These are phyloP conservation scores for Drosophila buzzatii DNA, from an alignment of 2,888 invertebrate species.

Conservation along the genomic window DNA sequence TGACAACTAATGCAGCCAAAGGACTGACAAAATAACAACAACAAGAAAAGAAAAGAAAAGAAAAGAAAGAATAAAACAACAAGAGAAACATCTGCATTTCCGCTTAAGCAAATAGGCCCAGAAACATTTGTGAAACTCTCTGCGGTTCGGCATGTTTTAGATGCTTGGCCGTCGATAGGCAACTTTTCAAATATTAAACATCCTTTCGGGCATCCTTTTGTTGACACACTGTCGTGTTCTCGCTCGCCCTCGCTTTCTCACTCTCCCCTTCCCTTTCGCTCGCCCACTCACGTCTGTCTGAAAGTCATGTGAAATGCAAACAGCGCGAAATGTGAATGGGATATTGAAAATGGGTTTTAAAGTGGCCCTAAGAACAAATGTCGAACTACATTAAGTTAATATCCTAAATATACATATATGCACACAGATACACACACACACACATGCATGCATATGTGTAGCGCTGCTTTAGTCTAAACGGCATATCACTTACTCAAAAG, in stretches of 20 bases:
- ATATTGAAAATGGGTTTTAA: conserved; percentile 52
- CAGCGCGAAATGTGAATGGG: conserved; percentile 36
- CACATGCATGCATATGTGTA: too few species aligned
- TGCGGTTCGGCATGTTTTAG: conserved; percentile 27
- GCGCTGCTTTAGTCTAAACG: conserved; percentile 32
- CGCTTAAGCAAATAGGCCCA: conserved; percentile 71
- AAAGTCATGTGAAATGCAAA: conserved; percentile 75
- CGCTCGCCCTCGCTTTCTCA: background rate
- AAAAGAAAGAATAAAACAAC: background rate
- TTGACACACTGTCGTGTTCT: conserved; percentile 29
- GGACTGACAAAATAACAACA: background rate
- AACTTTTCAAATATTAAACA: conserved; percentile 69
- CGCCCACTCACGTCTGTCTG: conserved; percentile 4
- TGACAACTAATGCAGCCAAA: conserved; percentile 1
- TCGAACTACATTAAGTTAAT: conserved; percentile 9
- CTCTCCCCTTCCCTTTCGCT: background rate
- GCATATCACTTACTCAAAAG: conserved; percentile 38
- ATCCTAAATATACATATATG: conserved; percentile 8
- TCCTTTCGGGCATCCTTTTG: conserved; percentile 69
- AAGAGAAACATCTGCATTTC: conserved; percentile 75
- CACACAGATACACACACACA: background rate
- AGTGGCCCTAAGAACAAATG: conserved; percentile 49
- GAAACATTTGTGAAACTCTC: conserved; percentile 57
- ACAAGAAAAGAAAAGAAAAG: too few species aligned
- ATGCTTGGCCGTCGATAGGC: conserved; percentile 54